Conservation (phyloP, 2,113 vertebrate genomes). For the Lamprotornis superbus region DNA sequence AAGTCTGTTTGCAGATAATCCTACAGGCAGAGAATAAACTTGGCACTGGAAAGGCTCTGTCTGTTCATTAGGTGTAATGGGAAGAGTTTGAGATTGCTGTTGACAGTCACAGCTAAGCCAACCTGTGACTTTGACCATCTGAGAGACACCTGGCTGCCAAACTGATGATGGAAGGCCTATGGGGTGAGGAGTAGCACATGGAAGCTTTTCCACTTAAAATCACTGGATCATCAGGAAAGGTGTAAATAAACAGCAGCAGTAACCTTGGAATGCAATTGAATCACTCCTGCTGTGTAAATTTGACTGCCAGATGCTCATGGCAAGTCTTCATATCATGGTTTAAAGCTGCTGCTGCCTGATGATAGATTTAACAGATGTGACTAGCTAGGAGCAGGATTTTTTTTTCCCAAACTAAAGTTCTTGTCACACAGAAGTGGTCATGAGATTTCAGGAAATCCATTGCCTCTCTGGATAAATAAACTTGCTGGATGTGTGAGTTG, state of each 20-base stretch:
- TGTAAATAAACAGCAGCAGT: constrained; percentile 2
- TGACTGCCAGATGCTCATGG: background rate
- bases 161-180: background rate
- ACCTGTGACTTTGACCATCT: background rate
- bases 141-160: background rate
- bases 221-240: background rate
- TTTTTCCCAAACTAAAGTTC: background rate
- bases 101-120: background rate
- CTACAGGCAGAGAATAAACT: background rate
- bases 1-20: background rate
- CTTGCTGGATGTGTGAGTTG: background rate
- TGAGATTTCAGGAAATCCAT: background rate
- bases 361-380: background rate
- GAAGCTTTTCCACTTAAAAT: background rate
- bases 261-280: background rate
- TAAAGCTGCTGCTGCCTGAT: background rate
- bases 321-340: background rate
- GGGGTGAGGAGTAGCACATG: background rate
- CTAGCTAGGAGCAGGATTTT: background rate
- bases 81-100: background rate
- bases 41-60: background rate
- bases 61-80: background rate
- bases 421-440: background rate
- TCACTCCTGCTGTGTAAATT: background rate
- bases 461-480: background rate